Percentiles rank a stretch among this genome's conserved stretches.
phyloP scores from a whole-genome alignment of 2,888 invertebrate genomes.

The Ethmia dodecea region DNA sequence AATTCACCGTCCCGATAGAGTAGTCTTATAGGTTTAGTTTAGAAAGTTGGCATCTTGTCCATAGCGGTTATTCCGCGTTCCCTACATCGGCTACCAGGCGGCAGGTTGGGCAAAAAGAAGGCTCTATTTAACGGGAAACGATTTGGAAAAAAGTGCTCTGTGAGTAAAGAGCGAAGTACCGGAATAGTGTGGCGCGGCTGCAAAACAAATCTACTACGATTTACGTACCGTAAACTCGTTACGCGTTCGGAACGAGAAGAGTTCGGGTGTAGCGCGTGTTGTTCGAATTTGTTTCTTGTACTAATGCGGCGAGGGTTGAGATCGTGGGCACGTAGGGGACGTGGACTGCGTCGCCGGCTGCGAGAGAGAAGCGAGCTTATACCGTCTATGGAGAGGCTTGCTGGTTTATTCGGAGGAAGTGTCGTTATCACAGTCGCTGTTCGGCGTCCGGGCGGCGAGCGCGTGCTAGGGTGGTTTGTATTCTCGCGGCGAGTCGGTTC shows the following conservation, averaged over 20 bases:
- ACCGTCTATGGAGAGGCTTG: constrained; percentile 56
- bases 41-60: constrained; percentile 75
- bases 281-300: constrained; percentile 51
- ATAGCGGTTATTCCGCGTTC: constrained; percentile 65
- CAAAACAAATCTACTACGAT: constrained; percentile 74
- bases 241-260: constrained; percentile 60
- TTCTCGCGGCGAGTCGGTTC: constrained; percentile 31
- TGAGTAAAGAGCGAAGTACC: constrained; percentile 55
- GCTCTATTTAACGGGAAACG: constrained; percentile 60
- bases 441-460: constrained; percentile 66
- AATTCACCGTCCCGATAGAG: constrained; percentile 58
- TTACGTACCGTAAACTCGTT: constrained; percentile 76
- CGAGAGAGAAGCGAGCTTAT: constrained; percentile 64
- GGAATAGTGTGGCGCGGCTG: constrained; percentile 60
- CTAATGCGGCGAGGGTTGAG: constrained; percentile 25
- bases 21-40: constrained; percentile 68
- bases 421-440: constrained; percentile 75
- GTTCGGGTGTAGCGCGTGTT: constrained; percentile 33
- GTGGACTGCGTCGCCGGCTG: constrained; percentile 40
- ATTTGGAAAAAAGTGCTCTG: constrained; percentile 63
- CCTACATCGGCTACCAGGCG: constrained; percentile 57
- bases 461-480: constrained; percentile 35
- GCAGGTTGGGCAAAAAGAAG: constrained; percentile 60
- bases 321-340: constrained; percentile 22
- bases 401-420: constrained; percentile 66